These are phyloP conservation scores for Antidorcas marsupialis DNA, from an alignment of 2,113 vertebrate species.

Conservation along the genomic window DNA sequence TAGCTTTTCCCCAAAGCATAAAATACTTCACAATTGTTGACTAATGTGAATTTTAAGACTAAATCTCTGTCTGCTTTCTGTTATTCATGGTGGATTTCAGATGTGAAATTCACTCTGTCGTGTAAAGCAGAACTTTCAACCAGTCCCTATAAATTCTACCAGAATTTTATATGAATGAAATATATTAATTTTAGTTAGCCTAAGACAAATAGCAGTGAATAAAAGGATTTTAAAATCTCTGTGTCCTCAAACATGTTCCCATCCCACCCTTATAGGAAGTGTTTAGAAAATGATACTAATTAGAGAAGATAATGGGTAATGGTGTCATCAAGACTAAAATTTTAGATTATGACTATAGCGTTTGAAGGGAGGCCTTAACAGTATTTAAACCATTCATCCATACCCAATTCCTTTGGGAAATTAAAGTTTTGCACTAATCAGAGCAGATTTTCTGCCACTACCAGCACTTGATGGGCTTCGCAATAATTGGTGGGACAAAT, in stretches of 20 bases:
- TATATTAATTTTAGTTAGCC: fast-evolving
- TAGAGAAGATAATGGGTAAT: constrained; percentile 45
- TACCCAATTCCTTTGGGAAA: neutral
- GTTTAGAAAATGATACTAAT: constrained; percentile 35
- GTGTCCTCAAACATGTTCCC: neutral
- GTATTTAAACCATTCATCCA: constrained; percentile 9
- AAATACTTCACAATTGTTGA: neutral
- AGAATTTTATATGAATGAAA: neutral
- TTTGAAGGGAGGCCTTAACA: neutral
- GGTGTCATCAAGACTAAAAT: neutral
- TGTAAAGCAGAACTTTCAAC: neutral
- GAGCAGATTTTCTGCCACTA: neutral
- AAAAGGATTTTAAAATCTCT: neutral
- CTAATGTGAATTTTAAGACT: neutral
- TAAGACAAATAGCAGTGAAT: neutral
- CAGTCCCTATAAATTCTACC: neutral
- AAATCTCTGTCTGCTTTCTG: neutral
- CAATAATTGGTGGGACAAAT: constrained; percentile 40
- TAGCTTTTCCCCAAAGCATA: neutral
- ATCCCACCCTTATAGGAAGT: neutral
- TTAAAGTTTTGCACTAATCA: constrained; percentile 10
- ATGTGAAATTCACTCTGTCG: neutral
- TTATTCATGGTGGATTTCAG: neutral
- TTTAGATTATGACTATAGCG: neutral
- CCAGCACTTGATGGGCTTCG: constrained; percentile 25